Conservation (phyloP, 2,888 invertebrate species). For the Drosophila cognata region DNA sequence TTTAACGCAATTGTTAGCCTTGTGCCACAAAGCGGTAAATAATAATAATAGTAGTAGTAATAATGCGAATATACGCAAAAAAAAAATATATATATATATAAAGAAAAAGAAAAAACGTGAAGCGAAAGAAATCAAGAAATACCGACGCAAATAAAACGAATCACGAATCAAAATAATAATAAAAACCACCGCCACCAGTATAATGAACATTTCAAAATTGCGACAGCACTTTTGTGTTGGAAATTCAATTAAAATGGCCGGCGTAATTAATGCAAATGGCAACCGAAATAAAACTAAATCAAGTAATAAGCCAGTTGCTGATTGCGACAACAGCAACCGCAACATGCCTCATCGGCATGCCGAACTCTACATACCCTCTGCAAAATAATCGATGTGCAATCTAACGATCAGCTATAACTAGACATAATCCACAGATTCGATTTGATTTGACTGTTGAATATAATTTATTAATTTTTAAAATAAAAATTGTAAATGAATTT, state of each 20-base stretch:
- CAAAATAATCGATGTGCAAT: not conserved
- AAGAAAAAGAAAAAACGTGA: slow-evolving; percentile 9
- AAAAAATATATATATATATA: slow-evolving; percentile 3
- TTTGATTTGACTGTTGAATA: not conserved
- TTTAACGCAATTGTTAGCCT: slow-evolving; percentile 76
- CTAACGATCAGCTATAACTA: not conserved
- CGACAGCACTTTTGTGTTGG: slow-evolving; percentile 65
- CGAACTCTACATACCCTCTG: not conserved
- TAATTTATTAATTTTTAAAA: not conserved
- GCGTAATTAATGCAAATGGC: slow-evolving; percentile 74
- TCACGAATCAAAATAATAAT: slow-evolving; percentile 41
- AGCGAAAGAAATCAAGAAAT: slow-evolving; percentile 41
- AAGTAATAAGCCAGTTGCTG: slow-evolving; percentile 28
- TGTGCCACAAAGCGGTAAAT: slow-evolving; percentile 76
- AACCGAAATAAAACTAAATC: slow-evolving; percentile 64
- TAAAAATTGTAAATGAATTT: too few relatives aligned
- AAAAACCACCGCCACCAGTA: slow-evolving; percentile 49
- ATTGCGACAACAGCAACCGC: not conserved
- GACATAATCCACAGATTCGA: not conserved
- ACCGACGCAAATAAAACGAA: slow-evolving; percentile 49
- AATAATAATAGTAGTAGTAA: slow-evolving; percentile 57
- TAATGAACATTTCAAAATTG: slow-evolving; percentile 70
- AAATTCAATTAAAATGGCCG: slow-evolving; percentile 74
- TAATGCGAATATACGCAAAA: slow-evolving; percentile 60
- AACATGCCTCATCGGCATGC: too few relatives aligned